Percentiles rank a stretch among this genome's conserved stretches.
These are phyloP conservation scores for Zapornia atra DNA, from an alignment of 2,113 vertebrate genomes.

Conservation along the genomic window DNA sequence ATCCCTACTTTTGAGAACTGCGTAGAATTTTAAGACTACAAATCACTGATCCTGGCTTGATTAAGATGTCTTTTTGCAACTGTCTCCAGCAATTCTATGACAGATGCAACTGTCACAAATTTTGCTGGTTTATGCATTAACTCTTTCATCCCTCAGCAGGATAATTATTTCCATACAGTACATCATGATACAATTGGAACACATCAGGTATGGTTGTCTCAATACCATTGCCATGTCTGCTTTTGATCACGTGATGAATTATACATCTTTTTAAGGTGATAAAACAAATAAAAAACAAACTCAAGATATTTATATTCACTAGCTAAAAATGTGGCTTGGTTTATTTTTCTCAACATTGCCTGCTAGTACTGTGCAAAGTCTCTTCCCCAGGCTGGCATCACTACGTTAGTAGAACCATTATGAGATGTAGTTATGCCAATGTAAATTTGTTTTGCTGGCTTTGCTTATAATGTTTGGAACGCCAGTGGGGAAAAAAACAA, in stretches of 20 bases:
- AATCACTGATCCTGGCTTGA: not conserved
- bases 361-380: not conserved
- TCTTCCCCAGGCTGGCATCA: not conserved
- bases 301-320: not conserved
- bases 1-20: not conserved
- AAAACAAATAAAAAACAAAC: not conserved
- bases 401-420: not conserved
- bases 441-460: constrained; percentile 36
- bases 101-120: not conserved
- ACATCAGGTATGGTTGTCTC: not conserved
- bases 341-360: not conserved
- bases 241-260: not conserved
- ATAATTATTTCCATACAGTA: not conserved
- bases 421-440: not conserved
- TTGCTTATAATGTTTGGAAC: not conserved
- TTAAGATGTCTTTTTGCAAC: not conserved
- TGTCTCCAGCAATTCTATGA: not conserved
- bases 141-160: not conserved
- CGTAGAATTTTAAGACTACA: not conserved
- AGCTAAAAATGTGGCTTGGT: not conserved
- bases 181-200: not conserved
- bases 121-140: not conserved
- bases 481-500: not conserved
- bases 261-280: not conserved
- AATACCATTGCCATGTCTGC: not conserved